phyloP scores from a whole-genome alignment of 2,888 invertebrate genomes.

The Platynereis dumerilii region DNA sequence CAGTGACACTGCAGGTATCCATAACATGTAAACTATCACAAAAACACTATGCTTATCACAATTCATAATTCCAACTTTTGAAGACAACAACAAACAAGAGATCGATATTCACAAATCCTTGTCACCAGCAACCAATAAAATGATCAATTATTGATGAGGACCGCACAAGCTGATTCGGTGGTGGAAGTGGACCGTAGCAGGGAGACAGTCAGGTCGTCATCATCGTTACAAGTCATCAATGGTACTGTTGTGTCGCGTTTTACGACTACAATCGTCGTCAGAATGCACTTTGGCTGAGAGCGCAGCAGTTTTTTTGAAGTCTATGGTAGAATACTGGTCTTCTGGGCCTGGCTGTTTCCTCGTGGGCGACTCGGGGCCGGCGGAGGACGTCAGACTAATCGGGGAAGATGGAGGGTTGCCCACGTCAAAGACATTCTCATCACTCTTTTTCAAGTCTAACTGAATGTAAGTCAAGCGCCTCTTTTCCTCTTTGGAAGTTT shows the following conservation, averaged over 20 bases:
- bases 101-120: too few species aligned
- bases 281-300: conserved; percentile 68
- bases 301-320: conserved; percentile 91
- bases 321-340: conserved; percentile 83
- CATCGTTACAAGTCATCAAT: conserved; percentile 34
- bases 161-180: too few species aligned
- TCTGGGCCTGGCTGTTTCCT: conserved; percentile 46
- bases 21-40: too few species aligned
- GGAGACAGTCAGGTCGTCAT: conserved; percentile 8
- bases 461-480: conserved; percentile 29
- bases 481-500: conserved; percentile 21
- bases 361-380: conserved; percentile 48
- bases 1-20: too few species aligned
- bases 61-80: too few species aligned
- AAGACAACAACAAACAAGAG: too few species aligned
- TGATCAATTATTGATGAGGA: too few species aligned
- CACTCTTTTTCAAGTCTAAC: conserved; percentile 27
- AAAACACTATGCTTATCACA: too few species aligned
- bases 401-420: conserved; percentile 43
- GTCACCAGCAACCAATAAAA: too few species aligned
- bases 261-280: conserved; percentile 28
- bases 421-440: conserved; percentile 31
- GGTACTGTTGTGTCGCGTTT: conserved; percentile 35
- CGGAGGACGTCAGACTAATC: conserved; percentile 39
- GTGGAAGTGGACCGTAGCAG: too few species aligned